Percentiles rank a stretch among this genome's conserved stretches.
These are phyloP conservation scores for Torymus auratus DNA, from an alignment of 2,888 invertebrate species.

Conservation along the genomic window DNA sequence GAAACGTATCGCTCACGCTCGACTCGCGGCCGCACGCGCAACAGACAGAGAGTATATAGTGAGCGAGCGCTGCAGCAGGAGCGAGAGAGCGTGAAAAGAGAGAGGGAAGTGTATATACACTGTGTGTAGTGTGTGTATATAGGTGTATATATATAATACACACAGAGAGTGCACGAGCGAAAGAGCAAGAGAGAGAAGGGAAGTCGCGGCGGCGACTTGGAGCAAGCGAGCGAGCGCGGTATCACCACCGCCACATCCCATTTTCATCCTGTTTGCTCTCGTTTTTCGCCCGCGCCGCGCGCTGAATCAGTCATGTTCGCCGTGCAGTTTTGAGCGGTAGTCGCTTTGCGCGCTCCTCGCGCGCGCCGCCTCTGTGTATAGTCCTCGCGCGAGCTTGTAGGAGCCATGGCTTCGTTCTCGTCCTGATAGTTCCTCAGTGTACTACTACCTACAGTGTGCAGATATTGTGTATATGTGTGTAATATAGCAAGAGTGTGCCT, in stretches of 20 bases:
- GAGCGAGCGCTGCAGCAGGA: conserved; percentile 24
- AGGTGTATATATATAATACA: too few species aligned
- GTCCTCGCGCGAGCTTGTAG: too few species aligned
- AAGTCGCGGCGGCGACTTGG: conserved; percentile 57
- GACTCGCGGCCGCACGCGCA: neutral
- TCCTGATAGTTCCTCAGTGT: too few species aligned
- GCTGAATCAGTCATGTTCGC: conserved; percentile 37
- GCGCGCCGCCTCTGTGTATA: neutral
- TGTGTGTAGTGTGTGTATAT: too few species aligned
- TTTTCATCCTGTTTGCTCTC: conserved; percentile 66
- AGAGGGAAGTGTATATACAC: neutral
- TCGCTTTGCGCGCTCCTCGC: neutral
- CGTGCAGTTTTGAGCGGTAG: neutral
- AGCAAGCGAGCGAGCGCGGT: conserved; percentile 52
- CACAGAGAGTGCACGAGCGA: neutral
- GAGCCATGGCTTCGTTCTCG: too few species aligned
- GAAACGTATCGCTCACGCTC: conserved; percentile 48
- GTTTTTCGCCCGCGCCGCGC: conserved; percentile 52
- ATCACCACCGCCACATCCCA: conserved; percentile 67
- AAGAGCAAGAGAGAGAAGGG: conserved; percentile 48
- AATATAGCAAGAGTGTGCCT: too few species aligned
- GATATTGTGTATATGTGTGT: neutral
- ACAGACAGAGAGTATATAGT: conserved; percentile 25
- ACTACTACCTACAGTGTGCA: too few species aligned
- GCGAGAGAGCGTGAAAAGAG: conserved; percentile 18